phyloP scores from a whole-genome alignment of 1,140 invertebrate species.

The Drosophila sucinea region DNA sequence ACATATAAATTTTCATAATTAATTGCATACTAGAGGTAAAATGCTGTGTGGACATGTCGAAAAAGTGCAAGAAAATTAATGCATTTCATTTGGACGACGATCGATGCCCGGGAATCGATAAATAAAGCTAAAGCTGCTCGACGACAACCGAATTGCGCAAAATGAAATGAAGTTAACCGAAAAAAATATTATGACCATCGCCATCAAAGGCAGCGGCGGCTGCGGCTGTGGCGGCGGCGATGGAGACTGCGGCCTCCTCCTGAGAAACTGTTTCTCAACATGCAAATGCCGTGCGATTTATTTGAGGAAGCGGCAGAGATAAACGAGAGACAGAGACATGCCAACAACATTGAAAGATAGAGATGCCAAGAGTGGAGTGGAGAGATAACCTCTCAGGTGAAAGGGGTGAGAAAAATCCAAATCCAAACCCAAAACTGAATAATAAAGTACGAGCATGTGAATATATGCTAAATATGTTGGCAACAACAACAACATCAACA shows the following conservation, averaged over 20 bases:
- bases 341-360: conserved; percentile 33
- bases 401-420: conserved; percentile 71
- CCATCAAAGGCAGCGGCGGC: conserved; percentile 69
- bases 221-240: conserved; percentile 13
- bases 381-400: conserved; percentile 45
- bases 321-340: conserved; percentile 64
- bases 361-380: conserved; percentile 24
- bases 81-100: conserved; percentile 60
- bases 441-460: conserved; percentile 27
- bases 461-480: conserved; percentile 50
- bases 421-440: conserved; percentile 21
- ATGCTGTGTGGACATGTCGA: conserved; percentile 31
- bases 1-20: conserved; percentile 59
- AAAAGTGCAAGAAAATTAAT: conserved; percentile 58
- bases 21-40: conserved; percentile 35
- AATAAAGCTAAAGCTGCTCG: conserved; percentile 43
- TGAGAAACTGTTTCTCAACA: conserved; percentile 80
- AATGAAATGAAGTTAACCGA: conserved; percentile 11
- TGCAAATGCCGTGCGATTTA: conserved; percentile 78
- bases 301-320: conserved; percentile 70
- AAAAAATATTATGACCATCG: conserved; percentile 76
- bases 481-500: neutral
- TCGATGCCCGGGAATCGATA: conserved; percentile 61
- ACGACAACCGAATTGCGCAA: conserved; percentile 80
- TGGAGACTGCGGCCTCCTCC: conserved; percentile 44